Evolutionary conservation across 2,113 vertebrate genomes (phyloP), one percentile per base, ranked within the genome.

Genomic region (Microtus richardsoni): DNA sequence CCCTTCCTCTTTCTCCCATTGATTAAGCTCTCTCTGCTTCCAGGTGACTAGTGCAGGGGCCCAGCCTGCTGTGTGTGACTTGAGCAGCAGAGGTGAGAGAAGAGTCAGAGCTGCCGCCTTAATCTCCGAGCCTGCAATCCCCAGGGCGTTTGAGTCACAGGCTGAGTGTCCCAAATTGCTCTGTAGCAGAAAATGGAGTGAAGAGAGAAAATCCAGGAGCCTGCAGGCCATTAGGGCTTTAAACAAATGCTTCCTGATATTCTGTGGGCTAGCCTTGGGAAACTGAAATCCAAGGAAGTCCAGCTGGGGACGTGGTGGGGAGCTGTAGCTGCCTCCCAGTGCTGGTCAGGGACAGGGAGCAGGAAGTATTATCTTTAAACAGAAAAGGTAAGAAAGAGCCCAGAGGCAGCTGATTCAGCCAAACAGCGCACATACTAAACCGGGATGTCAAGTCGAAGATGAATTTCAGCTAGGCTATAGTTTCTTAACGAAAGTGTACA

Each of bases 51-150:
- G 3, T 30, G 68, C 78, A 64, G 74, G 19, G 22, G 74, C 87
- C 70, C 54, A 36, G 66, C 44, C 77, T 3, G 17, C 52, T n/a
- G 22, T 3, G 41, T 17, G 41, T n/a, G 17, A 41, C 19, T 30
- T 3, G 2, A 14, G 58, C 3, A n/a, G n/a, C 39, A 6, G 28
- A 41, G 13, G n/a, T 62, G n/a, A 49, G 17, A 68, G 71, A 60
- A 85, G 52, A 44, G n/a, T 7, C 13, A 0, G 1, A 0, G 30
- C 39, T 30, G 17, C 47, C 1, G 1, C 19, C 58, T 58, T 66
- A 66, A 22, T 44, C 19, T 58, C 58, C 1, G 3, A 44, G 47
- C 3, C 41, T 0, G 44, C 28, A 9, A 68, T 66, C 62, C 13
- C 62, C 41, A 7, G 30, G 8, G 47, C 5, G 8, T 0, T 26